Percentiles rank a stretch among this genome's conserved stretches.
Conservation (phyloP, 2,888 invertebrate species). For the Anthophora plumipes region DNA sequence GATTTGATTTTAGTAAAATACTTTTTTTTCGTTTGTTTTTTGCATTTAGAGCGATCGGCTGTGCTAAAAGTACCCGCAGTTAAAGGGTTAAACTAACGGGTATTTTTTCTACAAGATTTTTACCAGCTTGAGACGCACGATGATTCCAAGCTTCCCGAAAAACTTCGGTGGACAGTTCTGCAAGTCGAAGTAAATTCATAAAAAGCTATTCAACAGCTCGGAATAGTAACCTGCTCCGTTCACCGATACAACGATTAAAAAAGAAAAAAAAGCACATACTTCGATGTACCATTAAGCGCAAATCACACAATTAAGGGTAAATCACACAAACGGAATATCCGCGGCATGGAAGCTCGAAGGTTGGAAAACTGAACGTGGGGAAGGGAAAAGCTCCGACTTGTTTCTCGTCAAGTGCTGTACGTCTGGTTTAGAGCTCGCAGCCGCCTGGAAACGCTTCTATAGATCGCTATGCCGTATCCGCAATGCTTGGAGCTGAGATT, state of each 20-base stretch:
- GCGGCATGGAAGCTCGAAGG: not conserved
- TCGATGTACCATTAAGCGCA: not conserved
- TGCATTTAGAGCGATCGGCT: too few species aligned
- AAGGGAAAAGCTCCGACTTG: constrained; percentile 34
- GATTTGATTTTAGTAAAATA: too few species aligned
- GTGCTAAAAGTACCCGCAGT: too few species aligned
- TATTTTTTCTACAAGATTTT: too few species aligned
- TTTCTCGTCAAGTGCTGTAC: constrained; percentile 43
- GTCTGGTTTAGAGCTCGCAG: constrained; percentile 57
- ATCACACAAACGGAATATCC: not conserved
- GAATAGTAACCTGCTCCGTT: not conserved
- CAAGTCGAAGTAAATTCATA: too few species aligned
- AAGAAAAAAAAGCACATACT: too few species aligned
- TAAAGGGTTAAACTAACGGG: too few species aligned
- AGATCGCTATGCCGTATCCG: constrained; percentile 63
- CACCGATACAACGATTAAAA: too few species aligned
- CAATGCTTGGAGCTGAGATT: constrained; percentile 62
- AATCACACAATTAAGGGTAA: constrained; percentile 3
- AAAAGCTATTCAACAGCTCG: not conserved
- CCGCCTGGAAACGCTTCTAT: constrained; percentile 62
- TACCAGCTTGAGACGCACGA: too few species aligned
- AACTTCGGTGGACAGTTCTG: too few species aligned
- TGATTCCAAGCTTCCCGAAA: too few species aligned
- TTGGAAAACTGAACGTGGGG: not conserved
- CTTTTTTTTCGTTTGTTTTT: too few species aligned